Percentiles rank a stretch among this genome's conserved stretches.
phyloP scores from a whole-genome alignment of 2,888 invertebrate species.

The Eilema griseolum region DNA sequence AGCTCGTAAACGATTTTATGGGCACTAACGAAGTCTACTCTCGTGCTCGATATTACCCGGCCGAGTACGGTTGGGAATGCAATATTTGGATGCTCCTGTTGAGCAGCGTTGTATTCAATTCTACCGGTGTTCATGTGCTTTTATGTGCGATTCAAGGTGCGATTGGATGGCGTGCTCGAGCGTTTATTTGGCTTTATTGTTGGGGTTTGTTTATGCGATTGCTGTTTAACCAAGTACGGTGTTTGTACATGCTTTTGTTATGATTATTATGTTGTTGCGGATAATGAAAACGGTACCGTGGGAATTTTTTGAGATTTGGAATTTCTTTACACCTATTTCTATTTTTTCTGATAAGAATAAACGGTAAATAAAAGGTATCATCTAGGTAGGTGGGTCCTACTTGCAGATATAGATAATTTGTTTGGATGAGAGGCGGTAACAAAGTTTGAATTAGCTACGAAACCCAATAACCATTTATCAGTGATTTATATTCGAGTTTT shows the following conservation, averaged over 20 bases:
- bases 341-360: conserved; percentile 54
- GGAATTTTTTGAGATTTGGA: conserved; percentile 63
- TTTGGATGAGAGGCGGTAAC: conserved; percentile 60
- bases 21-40: conserved; percentile 84
- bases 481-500: conserved; percentile 84
- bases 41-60: conserved; percentile 83
- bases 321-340: conserved; percentile 41
- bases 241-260: conserved; percentile 85
- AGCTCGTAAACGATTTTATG: conserved; percentile 87
- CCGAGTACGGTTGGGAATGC: conserved; percentile 82
- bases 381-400: background rate
- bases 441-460: conserved; percentile 75
- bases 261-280: conserved; percentile 84
- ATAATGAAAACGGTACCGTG: conserved; percentile 76
- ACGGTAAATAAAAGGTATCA: conserved; percentile 12
- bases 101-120: conserved; percentile 83
- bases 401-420: conserved; percentile 43
- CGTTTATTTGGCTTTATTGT: conserved; percentile 87
- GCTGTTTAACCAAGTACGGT: conserved; percentile 86
- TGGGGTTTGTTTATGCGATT: conserved; percentile 87
- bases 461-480: conserved; percentile 82
- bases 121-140: conserved; percentile 84
- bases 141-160: conserved; percentile 87
- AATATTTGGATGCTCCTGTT: conserved; percentile 83
- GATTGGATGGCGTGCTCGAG: conserved; percentile 86